phyloP scores from a whole-genome alignment of 2,888 invertebrate genomes.

The Aphodius granarius region DNA sequence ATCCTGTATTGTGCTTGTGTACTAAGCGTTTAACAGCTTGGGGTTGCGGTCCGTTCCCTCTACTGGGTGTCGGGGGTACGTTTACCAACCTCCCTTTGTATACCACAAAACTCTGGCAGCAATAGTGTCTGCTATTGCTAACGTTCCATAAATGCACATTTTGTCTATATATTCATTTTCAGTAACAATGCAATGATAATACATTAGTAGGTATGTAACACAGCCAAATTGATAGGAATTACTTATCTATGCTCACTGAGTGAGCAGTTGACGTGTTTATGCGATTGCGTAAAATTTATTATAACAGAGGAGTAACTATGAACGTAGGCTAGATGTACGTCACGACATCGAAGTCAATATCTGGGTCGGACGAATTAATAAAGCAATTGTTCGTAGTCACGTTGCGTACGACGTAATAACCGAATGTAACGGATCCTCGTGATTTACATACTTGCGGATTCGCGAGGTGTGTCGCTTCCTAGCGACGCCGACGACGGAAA shows the following conservation, averaged over 20 bases:
- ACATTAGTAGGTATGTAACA: too few species aligned
- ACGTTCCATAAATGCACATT: too few species aligned
- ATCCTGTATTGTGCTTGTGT: neutral
- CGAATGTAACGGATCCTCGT: neutral
- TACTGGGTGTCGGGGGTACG: neutral
- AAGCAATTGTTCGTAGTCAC: conserved; percentile 27
- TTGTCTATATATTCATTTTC: too few species aligned
- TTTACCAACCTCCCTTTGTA: neutral
- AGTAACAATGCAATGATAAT: too few species aligned
- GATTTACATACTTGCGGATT: neutral
- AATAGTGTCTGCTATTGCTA: neutral
- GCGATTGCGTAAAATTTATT: too few species aligned
- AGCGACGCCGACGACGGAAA: neutral
- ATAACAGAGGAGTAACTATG: neutral
- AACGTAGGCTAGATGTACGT: neutral
- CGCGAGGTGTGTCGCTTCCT: neutral
- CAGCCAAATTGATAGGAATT: neutral
- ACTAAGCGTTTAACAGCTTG: neutral
- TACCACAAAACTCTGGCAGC: neutral
- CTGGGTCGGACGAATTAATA: conserved; percentile 18
- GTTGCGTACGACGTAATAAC: conserved; percentile 13
- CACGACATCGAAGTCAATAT: conserved; percentile 15
- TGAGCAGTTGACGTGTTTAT: too few species aligned
- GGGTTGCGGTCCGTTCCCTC: neutral
- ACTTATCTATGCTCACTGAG: too few species aligned